Evolutionary conservation across 2,797 vertebrate genomes (phyloP).

Genomic region (Mus spretus): DNA sequence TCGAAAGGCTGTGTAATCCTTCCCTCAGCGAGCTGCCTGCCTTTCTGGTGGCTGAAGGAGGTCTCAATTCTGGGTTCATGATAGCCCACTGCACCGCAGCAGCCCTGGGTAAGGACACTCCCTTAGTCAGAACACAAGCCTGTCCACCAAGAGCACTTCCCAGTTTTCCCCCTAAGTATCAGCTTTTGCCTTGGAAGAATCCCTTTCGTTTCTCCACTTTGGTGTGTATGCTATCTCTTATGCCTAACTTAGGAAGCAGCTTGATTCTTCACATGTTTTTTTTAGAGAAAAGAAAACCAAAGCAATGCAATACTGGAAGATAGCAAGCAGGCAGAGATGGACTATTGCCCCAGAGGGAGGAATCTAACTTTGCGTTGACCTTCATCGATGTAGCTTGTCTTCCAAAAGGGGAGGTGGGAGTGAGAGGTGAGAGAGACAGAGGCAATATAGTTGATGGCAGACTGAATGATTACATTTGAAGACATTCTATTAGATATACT

Average conservation of each 20-base stretch:
- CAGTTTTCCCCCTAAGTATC: background rate
- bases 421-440: background rate
- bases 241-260: background rate
- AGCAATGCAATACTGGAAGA: background rate
- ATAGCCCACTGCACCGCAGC: conserved; percentile 99
- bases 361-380: background rate
- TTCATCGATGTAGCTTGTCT: background rate
- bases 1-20: conserved; percentile 97
- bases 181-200: background rate
- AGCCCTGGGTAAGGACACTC: conserved; percentile 92
- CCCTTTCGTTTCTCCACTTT: background rate
- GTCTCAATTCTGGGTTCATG: conserved; percentile 99
- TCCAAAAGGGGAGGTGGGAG: background rate
- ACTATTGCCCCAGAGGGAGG: background rate
- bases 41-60: conserved; percentile 98
- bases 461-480: background rate
- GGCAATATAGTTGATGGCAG: background rate
- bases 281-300: background rate
- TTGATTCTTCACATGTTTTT: background rate
- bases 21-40: conserved; percentile 98
- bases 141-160: background rate
- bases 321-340: background rate
- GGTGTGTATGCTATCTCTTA: background rate
- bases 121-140: background rate
- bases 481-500: background rate